Conservation (phyloP, 35 echinoderm and acorn worm species). For the Heliocidaris tuberculata region DNA sequence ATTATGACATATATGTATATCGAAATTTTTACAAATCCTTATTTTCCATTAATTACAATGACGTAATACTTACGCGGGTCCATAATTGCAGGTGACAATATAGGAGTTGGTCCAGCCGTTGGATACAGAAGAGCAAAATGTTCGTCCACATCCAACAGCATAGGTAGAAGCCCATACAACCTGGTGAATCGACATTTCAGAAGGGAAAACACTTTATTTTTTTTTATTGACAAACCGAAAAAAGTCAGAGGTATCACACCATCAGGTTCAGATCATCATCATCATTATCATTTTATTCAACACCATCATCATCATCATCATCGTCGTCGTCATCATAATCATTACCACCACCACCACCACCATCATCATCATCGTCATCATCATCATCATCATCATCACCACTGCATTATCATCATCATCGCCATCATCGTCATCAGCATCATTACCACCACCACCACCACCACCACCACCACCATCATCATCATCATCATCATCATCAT, state of each 20-base stretch:
- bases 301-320: not conserved
- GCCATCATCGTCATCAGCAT: not conserved
- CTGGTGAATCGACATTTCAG: slow-evolving; percentile 42
- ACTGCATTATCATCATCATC: slow-evolving; percentile 16
- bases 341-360: not conserved
- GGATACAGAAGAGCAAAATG: slow-evolving; percentile 67
- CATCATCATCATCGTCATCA: not conserved
- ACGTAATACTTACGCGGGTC: slow-evolving; percentile 81
- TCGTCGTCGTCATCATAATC: not conserved
- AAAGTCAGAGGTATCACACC: too few relatives aligned
- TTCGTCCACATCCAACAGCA: slow-evolving; percentile 81
- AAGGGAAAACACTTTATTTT: not conserved
- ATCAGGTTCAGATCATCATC: too few relatives aligned
- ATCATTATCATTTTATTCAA: not conserved
- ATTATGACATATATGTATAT: too few relatives aligned
- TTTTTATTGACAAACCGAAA: not conserved
- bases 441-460: too few relatives aligned
- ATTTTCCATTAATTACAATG: not conserved
- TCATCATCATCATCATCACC: not conserved
- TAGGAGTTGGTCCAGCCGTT: slow-evolving; percentile 63
- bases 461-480: too few relatives aligned
- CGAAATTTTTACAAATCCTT: too few relatives aligned
- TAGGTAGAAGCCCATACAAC: slow-evolving; percentile 82
- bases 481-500: not conserved
- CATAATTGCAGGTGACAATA: slow-evolving; percentile 92